These are phyloP conservation scores for Syngnathus acus DNA, from an alignment of 2,797 vertebrate species.

Conservation along the genomic window DNA sequence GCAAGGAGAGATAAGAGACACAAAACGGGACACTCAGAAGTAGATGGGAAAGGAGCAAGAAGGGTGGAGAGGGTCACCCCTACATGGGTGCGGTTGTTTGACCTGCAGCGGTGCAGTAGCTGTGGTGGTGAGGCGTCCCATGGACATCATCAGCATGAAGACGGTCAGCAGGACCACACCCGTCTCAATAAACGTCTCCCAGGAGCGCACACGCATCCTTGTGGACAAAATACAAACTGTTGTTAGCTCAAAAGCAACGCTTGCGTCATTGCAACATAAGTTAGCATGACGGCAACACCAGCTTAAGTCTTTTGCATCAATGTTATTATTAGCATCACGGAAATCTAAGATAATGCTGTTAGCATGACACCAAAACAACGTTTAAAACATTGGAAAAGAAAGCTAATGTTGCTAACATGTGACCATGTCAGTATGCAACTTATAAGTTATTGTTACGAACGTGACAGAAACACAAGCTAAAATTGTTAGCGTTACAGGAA, in stretches of 20 bases:
- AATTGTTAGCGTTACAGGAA: background rate
- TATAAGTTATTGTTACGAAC: conserved; percentile 9
- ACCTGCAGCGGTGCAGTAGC: conserved; percentile 41
- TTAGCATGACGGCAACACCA: background rate
- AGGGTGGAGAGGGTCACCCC: too few species aligned
- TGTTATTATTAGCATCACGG: background rate
- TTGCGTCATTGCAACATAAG: too few species aligned
- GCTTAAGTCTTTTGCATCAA: background rate
- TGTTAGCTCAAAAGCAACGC: background rate
- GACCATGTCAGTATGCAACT: conserved; percentile 1
- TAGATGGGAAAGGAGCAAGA: background rate
- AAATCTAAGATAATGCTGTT: background rate
- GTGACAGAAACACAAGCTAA: background rate
- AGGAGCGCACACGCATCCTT: conserved; percentile 68
- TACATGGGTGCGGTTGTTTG: background rate
- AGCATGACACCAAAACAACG: background rate
- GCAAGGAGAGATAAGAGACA: background rate
- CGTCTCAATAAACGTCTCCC: conserved; percentile 56
- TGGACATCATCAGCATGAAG: conserved; percentile 59
- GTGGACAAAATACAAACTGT: conserved; percentile 15
- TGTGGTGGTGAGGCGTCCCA: conserved; percentile 68
- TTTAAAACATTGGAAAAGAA: background rate
- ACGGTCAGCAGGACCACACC: conserved; percentile 66
- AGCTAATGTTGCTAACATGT: too few species aligned
- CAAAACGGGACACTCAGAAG: background rate